Evolutionary conservation across 2,888 invertebrate species (phyloP).

Genomic region (Furcula furcula): DNA sequence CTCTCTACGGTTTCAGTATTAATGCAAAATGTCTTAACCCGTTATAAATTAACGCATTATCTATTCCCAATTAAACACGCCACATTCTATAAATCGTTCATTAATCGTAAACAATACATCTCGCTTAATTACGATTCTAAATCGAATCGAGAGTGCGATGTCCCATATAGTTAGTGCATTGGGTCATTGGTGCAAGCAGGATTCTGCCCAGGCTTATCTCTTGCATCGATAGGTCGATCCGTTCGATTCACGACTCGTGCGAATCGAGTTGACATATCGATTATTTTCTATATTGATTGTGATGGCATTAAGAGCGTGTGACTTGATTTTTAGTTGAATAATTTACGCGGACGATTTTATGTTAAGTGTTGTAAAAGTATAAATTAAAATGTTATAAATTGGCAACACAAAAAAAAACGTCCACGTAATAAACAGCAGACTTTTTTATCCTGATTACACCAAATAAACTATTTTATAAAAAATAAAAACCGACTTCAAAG

Average conservation of each 20-base stretch:
- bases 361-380: too few relatives aligned
- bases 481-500: too few relatives aligned
- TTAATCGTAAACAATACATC: constrained; percentile 47
- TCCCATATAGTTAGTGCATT: constrained; percentile 71
- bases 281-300: constrained; percentile 29
- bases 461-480: too few relatives aligned
- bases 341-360: too few relatives aligned
- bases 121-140: constrained; percentile 66
- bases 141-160: constrained; percentile 57
- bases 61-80: constrained; percentile 36
- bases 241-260: constrained; percentile 46
- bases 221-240: constrained; percentile 50
- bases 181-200: constrained; percentile 58
- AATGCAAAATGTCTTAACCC: too few relatives aligned
- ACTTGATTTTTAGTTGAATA: neutral
- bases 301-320: constrained; percentile 3
- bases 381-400: too few relatives aligned
- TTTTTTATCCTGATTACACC: too few relatives aligned
- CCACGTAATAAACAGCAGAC: too few relatives aligned
- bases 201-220: constrained; percentile 36
- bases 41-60: too few relatives aligned
- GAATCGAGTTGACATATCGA: constrained; percentile 45
- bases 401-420: too few relatives aligned
- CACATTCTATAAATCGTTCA: constrained; percentile 32
- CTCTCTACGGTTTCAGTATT: too few relatives aligned